Evolutionary conservation across 1,140 invertebrate species (phyloP).

Genomic region (Monochamus saltuarius): DNA sequence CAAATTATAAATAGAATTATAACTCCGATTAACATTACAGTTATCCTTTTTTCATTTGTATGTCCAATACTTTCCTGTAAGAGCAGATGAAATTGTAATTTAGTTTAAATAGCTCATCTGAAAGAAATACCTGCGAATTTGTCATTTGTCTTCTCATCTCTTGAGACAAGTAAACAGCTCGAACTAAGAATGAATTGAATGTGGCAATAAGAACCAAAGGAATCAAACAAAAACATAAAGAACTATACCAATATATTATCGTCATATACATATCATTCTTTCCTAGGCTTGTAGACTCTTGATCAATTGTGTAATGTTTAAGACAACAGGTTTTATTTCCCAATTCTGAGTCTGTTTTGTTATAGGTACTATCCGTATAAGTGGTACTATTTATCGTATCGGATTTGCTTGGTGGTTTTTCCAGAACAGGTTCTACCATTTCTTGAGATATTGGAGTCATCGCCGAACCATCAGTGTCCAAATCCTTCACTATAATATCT

Average conservation of each 20-base stretch:
- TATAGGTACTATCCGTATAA: too few species aligned
- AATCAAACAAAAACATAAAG: slow-evolving; percentile 65
- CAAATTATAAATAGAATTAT: slow-evolving; percentile 74
- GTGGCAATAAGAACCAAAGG: slow-evolving; percentile 66
- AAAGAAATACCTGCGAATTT: slow-evolving; percentile 51
- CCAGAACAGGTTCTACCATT: background rate
- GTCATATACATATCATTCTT: slow-evolving; percentile 59
- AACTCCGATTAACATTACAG: slow-evolving; percentile 73
- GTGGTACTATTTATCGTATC: too few species aligned
- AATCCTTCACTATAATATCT: too few species aligned
- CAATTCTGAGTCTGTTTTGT: background rate
- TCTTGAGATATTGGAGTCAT: slow-evolving; percentile 2
- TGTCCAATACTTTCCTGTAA: slow-evolving; percentile 31
- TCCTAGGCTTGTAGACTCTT: slow-evolving; percentile 51
- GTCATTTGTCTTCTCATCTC: slow-evolving; percentile 59
- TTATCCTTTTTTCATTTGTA: slow-evolving; percentile 70
- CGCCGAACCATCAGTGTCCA: background rate
- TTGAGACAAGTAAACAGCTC: slow-evolving; percentile 63
- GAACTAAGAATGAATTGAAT: slow-evolving; percentile 74
- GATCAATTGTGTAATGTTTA: slow-evolving; percentile 33
- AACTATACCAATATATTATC: slow-evolving; percentile 69
- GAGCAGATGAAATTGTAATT: slow-evolving; percentile 14
- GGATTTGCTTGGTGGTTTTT: background rate
- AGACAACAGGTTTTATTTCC: slow-evolving; percentile 31
- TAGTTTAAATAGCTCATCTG: too few species aligned